Percentiles rank a stretch among this genome's conserved stretches.
These are phyloP conservation scores for Spondyliosoma cantharus DNA, from an alignment of 2,797 vertebrate species.

Conservation along the genomic window DNA sequence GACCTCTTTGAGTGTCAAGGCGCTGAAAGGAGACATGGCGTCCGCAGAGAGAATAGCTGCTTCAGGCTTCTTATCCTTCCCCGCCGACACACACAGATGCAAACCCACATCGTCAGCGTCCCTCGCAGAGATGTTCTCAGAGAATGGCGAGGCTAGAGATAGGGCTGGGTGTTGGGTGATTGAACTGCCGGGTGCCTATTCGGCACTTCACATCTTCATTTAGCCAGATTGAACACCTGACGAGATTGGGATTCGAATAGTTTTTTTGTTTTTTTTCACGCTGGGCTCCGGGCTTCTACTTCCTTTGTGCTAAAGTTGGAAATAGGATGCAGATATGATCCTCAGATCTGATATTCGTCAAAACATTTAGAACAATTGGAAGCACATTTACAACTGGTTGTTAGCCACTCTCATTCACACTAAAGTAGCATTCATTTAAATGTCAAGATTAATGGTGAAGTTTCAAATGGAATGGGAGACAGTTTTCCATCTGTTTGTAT, in stretches of 20 bases:
- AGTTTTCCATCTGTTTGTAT: conserved; percentile 44
- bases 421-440: conserved; percentile 26
- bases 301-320: background rate
- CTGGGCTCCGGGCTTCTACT: background rate
- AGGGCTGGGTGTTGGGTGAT: conserved; percentile 44
- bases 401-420: conserved; percentile 20
- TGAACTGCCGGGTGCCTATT: conserved; percentile 50
- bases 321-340: background rate
- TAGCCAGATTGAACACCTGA: conserved; percentile 50
- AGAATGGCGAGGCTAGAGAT: conserved; percentile 24
- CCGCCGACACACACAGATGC: conserved; percentile 43
- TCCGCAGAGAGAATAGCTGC: conserved; percentile 52
- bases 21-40: conserved; percentile 67
- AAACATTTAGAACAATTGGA: background rate
- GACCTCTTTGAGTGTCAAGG: conserved; percentile 66
- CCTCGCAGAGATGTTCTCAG: conserved; percentile 38
- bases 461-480: conserved; percentile 18
- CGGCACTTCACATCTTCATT: conserved; percentile 60
- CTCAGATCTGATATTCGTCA: conserved; percentile 8
- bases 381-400: conserved; percentile 17
- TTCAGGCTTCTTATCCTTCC: conserved; percentile 47
- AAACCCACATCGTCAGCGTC: conserved; percentile 50
- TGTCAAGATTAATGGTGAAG: conserved; percentile 8
- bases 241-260: conserved; percentile 6
- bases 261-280: conserved; percentile 4